These are phyloP conservation scores for Albula glossodonta DNA, from an alignment of 2,113 vertebrate genomes.

Conservation along the genomic window DNA sequence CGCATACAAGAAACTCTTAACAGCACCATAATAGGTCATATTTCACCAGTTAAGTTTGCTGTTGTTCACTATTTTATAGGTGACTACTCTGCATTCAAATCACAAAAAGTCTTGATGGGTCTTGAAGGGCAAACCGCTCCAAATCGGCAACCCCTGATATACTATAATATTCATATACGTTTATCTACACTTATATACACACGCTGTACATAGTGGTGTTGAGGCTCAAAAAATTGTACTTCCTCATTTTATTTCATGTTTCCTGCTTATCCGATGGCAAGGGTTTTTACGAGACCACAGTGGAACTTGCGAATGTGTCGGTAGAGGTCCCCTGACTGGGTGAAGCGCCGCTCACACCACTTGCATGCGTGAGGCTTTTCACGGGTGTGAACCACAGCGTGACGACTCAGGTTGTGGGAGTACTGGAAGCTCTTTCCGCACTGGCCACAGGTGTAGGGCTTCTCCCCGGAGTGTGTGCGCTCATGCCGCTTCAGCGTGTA, in stretches of 20 bases:
- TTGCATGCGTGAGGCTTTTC: slow-evolving; percentile 97
- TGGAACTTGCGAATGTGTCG: slow-evolving; percentile 99
- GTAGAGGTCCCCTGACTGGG: slow-evolving; percentile 96
- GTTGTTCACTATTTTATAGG: slow-evolving; percentile 24
- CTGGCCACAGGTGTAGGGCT: slow-evolving; percentile 93
- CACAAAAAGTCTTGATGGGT: not conserved
- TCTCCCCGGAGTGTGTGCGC: slow-evolving; percentile 97
- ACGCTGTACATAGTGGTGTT: slow-evolving; percentile 16
- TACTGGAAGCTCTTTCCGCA: slow-evolving; percentile 99
- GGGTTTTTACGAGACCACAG: slow-evolving; percentile 90
- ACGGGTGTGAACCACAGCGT: slow-evolving; percentile 94
- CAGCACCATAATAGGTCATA: slow-evolving; percentile 41
- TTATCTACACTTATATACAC: slow-evolving; percentile 19
- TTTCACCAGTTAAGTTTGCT: slow-evolving; percentile 34
- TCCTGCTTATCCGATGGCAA: slow-evolving; percentile 70
- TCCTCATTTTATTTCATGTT: not conserved
- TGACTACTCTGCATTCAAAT: slow-evolving; percentile 50
- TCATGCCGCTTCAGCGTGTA: slow-evolving; percentile 96
- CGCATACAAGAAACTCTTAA: slow-evolving; percentile 18
- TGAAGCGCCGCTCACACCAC: slow-evolving; percentile 97
- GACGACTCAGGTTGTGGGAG: slow-evolving; percentile 95
- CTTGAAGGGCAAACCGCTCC: not conserved
- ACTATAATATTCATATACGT: not conserved
- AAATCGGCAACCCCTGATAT: not conserved
- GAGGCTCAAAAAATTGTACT: not conserved